Conservation (phyloP, 2,888 invertebrate genomes). For the Girardia tigrina region DNA sequence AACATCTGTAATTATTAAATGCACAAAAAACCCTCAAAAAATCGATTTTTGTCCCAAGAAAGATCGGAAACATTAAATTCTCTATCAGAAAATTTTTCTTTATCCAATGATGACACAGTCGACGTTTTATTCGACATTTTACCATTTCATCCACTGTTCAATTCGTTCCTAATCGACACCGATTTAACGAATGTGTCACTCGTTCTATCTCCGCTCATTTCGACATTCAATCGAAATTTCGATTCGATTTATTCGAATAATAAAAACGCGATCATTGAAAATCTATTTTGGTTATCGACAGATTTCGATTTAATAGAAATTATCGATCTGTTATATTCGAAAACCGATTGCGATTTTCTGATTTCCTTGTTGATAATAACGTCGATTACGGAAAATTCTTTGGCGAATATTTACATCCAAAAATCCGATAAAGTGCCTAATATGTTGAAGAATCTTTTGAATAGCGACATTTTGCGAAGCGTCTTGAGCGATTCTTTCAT, state of each 20-base stretch:
- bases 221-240: background rate
- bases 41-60: too few species aligned
- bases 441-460: background rate
- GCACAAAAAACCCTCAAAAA: too few species aligned
- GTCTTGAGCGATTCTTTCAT: background rate
- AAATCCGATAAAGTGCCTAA: background rate
- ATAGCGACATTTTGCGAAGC: background rate
- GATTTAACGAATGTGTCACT: too few species aligned
- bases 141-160: too few species aligned
- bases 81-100: too few species aligned
- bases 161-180: too few species aligned
- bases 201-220: background rate
- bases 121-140: too few species aligned
- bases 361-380: background rate
- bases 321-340: conserved; percentile 3
- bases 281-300: background rate
- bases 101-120: too few species aligned
- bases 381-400: background rate
- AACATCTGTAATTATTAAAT: too few species aligned
- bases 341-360: background rate
- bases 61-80: too few species aligned
- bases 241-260: background rate
- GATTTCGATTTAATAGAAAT: background rate
- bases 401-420: background rate
- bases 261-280: background rate